Evolutionary conservation across 1,140 invertebrate genomes (phyloP), one percentile per base, ranked within the genome.

Genomic region (Hermatobates lingyangjiaoensis): DNA sequence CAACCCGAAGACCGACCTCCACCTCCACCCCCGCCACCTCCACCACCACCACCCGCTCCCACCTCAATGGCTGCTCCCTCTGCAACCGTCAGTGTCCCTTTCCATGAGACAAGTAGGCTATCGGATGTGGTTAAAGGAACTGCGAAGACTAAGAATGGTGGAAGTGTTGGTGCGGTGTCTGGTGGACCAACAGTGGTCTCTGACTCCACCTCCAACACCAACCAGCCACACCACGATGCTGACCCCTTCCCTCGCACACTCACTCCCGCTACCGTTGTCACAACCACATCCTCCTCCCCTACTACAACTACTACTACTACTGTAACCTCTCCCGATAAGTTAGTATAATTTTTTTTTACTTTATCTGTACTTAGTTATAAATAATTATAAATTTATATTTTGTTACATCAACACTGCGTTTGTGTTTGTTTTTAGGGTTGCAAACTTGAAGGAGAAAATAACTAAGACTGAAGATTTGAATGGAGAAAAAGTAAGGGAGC

Each of bases 71-170:
- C 34, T 14, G 59, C 25, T 60, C 62, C 12, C 7, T 2, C 28
- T 63, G 67, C 40, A 54, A 56, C 47, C 18, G 20, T 40, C 27
- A 14, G n/a, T 25, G 7, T 12, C 28, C 20, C 25, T 21, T 4
- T 28, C 27, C 26, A 14, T 12, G 45, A 46, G n/a, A n/a, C n/a
- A n/a, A 24, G 25, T 56, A 57, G 82, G 61, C 66, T 87, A 56
- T 78, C 84, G 2, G 84, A 87, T 64, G 82, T 87, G 27, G 83
- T 87, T 21, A 85, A 84, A 62, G 81, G 81, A 52, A 80, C 76
- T 27, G 76, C 74, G 21, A 80, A 79, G 60, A 59, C 23, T 21
- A 54, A 57, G 23, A 30, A 27, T 26, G 24, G 14, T 26, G 26
- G 15, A 7, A 34, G 28, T 34, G 28, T 7, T 34, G 15, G 28